Percentiles rank a stretch among this genome's conserved stretches.
Conservation (phyloP, 2,797 vertebrate genomes). For the Streptopelia turtur region DNA sequence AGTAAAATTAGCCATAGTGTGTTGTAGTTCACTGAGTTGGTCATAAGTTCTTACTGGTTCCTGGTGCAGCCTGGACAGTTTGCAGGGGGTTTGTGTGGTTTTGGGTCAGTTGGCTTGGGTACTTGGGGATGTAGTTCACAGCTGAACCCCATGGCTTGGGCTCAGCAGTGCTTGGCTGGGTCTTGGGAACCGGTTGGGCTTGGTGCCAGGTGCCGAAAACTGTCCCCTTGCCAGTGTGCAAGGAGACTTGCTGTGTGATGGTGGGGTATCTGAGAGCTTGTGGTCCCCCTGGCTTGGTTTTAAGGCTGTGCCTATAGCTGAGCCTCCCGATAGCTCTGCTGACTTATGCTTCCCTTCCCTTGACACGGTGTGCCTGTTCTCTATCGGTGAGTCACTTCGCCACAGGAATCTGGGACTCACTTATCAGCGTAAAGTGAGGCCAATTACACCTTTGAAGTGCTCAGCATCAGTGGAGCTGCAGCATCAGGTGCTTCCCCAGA, state of each 20-base stretch:
- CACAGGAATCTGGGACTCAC: background rate
- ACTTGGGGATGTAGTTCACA: fast-evolving
- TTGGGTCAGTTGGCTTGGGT: background rate
- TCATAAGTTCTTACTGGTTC: fast-evolving
- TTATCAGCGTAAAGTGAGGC: background rate
- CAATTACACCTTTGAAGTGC: background rate
- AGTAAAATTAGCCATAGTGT: background rate
- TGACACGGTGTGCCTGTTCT: background rate
- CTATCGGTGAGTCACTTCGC: background rate
- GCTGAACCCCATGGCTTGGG: fast-evolving
- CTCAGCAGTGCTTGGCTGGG: background rate
- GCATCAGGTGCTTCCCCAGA: background rate
- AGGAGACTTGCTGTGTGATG: background rate
- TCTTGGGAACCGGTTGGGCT: background rate
- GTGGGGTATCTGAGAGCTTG: background rate
- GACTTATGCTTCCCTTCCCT: background rate
- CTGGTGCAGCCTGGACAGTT: background rate
- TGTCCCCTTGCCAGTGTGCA: fast-evolving
- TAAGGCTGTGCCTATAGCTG: background rate
- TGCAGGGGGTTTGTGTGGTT: background rate
- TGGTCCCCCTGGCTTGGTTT: background rate
- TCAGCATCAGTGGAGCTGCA: background rate
- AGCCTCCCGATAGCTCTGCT: background rate
- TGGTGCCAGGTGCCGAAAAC: background rate
- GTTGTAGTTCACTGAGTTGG: fast-evolving